Conservation (phyloP, 2,113 vertebrate genomes). For the Pavo muticus region DNA sequence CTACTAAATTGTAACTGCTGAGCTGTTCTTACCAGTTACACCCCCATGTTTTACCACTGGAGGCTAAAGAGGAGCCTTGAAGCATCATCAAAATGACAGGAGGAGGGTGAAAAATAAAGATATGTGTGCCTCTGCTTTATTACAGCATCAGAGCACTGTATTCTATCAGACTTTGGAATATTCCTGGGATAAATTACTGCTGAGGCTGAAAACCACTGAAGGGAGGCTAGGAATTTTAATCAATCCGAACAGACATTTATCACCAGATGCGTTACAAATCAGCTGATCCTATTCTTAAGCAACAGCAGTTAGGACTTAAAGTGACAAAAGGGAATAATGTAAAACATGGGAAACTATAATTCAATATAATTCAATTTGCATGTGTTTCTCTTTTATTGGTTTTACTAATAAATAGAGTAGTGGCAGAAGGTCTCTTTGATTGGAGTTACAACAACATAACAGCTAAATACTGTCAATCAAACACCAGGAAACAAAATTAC, state of each 20-base stretch:
- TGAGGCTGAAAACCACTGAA: conserved; percentile 26
- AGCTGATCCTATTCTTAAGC: conserved; percentile 10
- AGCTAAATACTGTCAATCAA: neutral
- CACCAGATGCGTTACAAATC: neutral
- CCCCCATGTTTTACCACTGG: neutral
- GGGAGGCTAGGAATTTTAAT: conserved; percentile 1
- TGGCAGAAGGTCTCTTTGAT: neutral
- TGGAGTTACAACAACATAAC: neutral
- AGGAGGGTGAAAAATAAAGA: neutral
- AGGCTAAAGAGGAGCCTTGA: neutral
- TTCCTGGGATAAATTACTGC: neutral
- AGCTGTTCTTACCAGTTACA: neutral
- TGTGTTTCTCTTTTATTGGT: neutral
- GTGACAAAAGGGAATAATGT: neutral
- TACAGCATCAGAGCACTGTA: neutral
- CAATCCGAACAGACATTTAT: conserved; percentile 10
- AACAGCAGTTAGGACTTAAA: neutral
- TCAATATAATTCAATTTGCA: neutral
- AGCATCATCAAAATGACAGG: neutral
- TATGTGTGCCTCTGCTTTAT: neutral
- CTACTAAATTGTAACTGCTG: neutral
- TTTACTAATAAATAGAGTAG: neutral
- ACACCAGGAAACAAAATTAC: neutral
- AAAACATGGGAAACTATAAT: neutral
- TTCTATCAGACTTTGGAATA: conserved; percentile 7